phyloP scores from a whole-genome alignment of 2,113 vertebrate species.

The Scopus umbretta region DNA sequence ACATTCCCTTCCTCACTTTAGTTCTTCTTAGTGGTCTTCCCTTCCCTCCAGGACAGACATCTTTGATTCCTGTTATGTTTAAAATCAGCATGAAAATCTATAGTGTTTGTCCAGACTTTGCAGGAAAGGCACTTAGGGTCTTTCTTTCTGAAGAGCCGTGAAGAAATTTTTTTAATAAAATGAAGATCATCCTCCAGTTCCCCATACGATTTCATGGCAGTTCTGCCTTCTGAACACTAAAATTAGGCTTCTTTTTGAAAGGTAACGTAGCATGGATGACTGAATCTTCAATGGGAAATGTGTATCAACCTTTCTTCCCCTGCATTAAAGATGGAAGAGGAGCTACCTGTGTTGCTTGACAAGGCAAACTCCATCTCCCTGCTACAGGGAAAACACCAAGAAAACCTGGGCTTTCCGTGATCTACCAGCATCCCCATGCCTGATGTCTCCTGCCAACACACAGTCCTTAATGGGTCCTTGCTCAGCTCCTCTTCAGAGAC shows the following conservation, averaged over 20 bases:
- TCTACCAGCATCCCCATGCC: not conserved
- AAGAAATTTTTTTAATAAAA: not conserved
- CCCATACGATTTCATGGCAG: not conserved
- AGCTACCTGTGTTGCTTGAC: not conserved
- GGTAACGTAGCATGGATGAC: not conserved
- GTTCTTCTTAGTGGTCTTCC: not conserved
- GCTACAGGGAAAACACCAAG: not conserved
- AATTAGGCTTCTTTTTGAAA: not conserved
- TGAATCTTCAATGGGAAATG: not conserved
- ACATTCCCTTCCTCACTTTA: not conserved
- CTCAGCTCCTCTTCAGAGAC: not conserved
- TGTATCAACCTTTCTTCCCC: not conserved
- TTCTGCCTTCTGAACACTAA: not conserved
- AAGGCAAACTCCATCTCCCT: not conserved
- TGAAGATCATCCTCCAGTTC: not conserved
- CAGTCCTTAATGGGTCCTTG: accelerated
- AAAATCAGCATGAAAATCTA: not conserved
- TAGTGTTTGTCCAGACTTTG: not conserved
- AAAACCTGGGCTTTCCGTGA: accelerated
- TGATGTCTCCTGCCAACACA: not conserved
- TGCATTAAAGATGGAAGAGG: not conserved
- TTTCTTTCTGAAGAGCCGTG: not conserved
- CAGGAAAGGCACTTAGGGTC: not conserved
- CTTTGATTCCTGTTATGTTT: not conserved
- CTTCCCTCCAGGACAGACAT: not conserved